These are phyloP conservation scores for Listronotus bonariensis DNA, from an alignment of 1,140 invertebrate genomes.

Conservation along the genomic window DNA sequence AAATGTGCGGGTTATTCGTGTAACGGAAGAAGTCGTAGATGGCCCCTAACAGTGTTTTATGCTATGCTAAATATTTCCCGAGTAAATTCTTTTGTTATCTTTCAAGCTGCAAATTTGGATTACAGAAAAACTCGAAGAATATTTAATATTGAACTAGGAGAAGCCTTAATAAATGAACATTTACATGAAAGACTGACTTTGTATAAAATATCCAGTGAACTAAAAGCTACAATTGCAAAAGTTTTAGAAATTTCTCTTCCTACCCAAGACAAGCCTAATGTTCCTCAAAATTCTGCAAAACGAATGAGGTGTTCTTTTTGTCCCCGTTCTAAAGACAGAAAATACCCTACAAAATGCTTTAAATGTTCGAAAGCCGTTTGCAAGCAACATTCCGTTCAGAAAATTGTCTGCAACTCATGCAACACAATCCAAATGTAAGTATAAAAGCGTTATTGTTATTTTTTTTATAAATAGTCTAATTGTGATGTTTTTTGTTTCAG, in stretches of 20 bases:
- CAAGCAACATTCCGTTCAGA: conserved; percentile 5
- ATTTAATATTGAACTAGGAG: conserved; percentile 12
- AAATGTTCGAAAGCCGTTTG: conserved; percentile 19
- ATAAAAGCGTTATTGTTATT: background rate
- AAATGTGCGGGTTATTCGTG: conserved; percentile 44
- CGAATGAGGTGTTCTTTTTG: background rate
- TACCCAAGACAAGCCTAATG: conserved; percentile 3
- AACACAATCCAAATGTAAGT: too few species aligned
- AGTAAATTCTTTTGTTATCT: conserved; percentile 30
- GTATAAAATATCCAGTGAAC: conserved; percentile 2
- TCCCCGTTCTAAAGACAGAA: conserved; percentile 17
- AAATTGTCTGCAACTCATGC: too few species aligned
- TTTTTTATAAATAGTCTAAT: conserved; percentile 3
- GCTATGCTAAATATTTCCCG: conserved; percentile 42
- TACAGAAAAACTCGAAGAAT: conserved; percentile 2
- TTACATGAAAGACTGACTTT: conserved; percentile 3
- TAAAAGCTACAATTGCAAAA: conserved; percentile 8
- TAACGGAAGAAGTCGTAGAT: conserved; percentile 43
- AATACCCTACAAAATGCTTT: background rate
- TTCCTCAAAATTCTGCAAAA: conserved; percentile 1
- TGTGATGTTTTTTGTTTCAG: conserved; percentile 3
- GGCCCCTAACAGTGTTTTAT: conserved; percentile 49
- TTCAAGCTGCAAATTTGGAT: background rate
- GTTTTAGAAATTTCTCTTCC: background rate
- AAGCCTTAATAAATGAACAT: conserved; percentile 7